These are phyloP conservation scores for Ophion slaviceki DNA, from an alignment of 2,888 invertebrate species.

Conservation along the genomic window DNA sequence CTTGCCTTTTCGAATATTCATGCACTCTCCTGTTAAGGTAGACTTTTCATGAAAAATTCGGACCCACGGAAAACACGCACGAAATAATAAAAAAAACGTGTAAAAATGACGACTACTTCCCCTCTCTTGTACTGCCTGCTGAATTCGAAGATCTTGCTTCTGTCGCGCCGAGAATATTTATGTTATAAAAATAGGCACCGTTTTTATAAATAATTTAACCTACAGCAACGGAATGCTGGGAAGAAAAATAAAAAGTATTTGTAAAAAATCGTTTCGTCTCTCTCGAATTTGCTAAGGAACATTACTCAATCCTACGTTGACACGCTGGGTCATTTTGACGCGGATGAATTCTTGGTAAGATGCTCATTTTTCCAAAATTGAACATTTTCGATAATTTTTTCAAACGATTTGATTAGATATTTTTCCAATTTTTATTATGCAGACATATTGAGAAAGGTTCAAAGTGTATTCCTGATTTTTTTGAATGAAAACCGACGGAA, in stretches of 20 bases:
- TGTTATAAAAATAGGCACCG: not conserved
- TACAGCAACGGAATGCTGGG: not conserved
- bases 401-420: too few species aligned
- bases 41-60: conserved; percentile 3
- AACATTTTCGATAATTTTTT: too few species aligned
- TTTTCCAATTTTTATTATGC: too few species aligned
- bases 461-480: too few species aligned
- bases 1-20: conserved; percentile 33
- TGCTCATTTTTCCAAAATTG: too few species aligned
- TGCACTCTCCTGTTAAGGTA: not conserved
- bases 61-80: not conserved
- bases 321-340: too few species aligned
- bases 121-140: not conserved
- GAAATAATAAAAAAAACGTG: not conserved
- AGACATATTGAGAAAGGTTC: too few species aligned
- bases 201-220: conserved; percentile 5
- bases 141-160: not conserved
- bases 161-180: not conserved
- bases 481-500: too few species aligned
- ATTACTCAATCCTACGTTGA: too few species aligned
- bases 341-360: too few species aligned
- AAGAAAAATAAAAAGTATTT: not conserved
- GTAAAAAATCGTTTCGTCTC: not conserved
- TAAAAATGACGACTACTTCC: not conserved
- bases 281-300: not conserved